These are phyloP conservation scores for Mormyrus lacerda DNA, from an alignment of 2,113 vertebrate genomes.

Conservation along the genomic window DNA sequence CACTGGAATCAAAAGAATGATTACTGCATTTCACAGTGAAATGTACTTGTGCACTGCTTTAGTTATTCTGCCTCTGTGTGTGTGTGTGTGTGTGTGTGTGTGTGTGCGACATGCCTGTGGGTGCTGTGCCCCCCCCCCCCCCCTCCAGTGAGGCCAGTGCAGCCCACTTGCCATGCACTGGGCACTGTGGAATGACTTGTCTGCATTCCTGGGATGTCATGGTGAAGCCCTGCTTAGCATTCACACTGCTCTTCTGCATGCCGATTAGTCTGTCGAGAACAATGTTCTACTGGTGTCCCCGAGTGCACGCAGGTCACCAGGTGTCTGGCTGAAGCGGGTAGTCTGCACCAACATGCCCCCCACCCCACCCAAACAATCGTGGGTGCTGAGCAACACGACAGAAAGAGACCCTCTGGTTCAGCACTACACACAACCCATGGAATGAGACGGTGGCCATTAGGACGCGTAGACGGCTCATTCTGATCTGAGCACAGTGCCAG, in stretches of 20 bases:
- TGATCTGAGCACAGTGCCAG: background rate
- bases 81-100: background rate
- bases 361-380: background rate
- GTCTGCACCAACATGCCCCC: background rate
- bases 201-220: slow-evolving; percentile 40
- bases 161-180: slow-evolving; percentile 24
- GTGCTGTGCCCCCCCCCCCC: background rate
- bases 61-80: background rate
- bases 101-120: background rate
- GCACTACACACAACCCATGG: background rate
- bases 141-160: background rate
- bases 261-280: background rate
- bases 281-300: background rate
- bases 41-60: background rate
- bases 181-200: slow-evolving; percentile 24
- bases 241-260: background rate
- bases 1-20: background rate
- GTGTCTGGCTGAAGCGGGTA: slow-evolving; percentile 13
- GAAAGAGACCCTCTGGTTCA: background rate
- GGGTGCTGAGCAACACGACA: background rate
- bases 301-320: slow-evolving; percentile 1
- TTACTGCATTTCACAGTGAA: background rate
- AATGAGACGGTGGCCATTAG: background rate
- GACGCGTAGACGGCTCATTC: background rate
- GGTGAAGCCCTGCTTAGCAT: background rate